Conservation (phyloP, 2,797 vertebrate genomes). For the Sebastes oblongus region DNA sequence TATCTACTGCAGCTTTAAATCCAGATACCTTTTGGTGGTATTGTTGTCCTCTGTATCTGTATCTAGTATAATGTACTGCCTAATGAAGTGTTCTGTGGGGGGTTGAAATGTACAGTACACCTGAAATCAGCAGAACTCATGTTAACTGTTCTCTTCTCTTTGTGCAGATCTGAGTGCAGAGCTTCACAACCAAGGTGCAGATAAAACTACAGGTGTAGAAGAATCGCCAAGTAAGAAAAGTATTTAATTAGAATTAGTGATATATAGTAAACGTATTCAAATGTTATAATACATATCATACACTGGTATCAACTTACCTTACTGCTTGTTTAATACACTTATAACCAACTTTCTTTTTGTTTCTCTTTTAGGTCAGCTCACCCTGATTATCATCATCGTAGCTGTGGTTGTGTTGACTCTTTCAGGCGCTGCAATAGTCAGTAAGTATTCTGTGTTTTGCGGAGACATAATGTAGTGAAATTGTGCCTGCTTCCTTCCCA, state of each 20-base stretch:
- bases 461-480: neutral
- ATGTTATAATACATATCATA: neutral
- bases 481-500: slow-evolving; percentile 8
- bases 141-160: neutral
- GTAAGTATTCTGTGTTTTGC: slow-evolving; percentile 62
- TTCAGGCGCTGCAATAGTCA: slow-evolving; percentile 50
- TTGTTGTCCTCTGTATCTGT: neutral
- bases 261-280: neutral
- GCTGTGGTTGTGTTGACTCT: slow-evolving; percentile 65
- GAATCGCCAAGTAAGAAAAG: slow-evolving; percentile 29
- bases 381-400: slow-evolving; percentile 65
- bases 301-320: neutral
- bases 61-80: neutral
- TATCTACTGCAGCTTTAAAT: neutral
- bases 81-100: neutral
- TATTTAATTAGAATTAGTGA: neutral
- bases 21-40: neutral
- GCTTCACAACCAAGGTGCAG: neutral
- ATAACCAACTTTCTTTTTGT: neutral
- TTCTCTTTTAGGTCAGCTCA: slow-evolving; percentile 57
- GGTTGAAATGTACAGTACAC: neutral
- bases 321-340: neutral
- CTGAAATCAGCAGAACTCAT: neutral
- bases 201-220: slow-evolving; percentile 18
- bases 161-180: neutral